A percentile compares a stretch with the other conserved stretches of the same genome.
These are phyloP conservation scores for Arvicanthis niloticus DNA, from an alignment of 2,113 vertebrate species.

Conservation along the genomic window DNA sequence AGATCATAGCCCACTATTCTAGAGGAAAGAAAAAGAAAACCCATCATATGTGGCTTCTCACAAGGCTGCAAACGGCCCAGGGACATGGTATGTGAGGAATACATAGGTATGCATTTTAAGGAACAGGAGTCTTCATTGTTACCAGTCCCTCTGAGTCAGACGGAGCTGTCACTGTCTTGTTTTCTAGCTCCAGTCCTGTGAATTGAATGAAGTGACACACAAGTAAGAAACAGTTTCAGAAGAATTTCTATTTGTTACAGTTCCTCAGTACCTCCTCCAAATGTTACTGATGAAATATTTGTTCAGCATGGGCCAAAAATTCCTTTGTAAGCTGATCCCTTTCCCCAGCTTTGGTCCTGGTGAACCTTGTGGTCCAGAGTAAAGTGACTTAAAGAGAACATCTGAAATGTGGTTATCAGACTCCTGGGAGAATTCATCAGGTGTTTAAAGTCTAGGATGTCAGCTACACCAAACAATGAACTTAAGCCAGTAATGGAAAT, in stretches of 20 bases:
- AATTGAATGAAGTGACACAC: not conserved
- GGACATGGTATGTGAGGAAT: not conserved
- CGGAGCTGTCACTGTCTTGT: not conserved
- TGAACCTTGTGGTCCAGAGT: not conserved
- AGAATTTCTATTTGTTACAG: not conserved
- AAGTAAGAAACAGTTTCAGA: not conserved
- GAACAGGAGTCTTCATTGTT: not conserved
- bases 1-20: not conserved
- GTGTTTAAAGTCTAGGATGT: conserved; percentile 10
- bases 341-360: not conserved
- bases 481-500: conserved; percentile 48
- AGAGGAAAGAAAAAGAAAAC: not conserved
- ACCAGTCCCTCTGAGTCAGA: not conserved
- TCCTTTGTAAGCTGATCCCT: not conserved
- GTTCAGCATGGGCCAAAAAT: not conserved
- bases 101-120: too few species aligned
- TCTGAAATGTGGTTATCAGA: not conserved
- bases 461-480: not conserved
- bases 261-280: not conserved
- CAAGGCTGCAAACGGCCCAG: not conserved
- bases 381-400: not conserved
- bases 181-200: not conserved
- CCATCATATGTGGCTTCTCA: not conserved
- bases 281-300: not conserved
- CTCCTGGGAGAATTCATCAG: not conserved